Base-by-base conservation (phyloP, 1,140 invertebrate species). In the Stegodyphus mimosarum region DNA sequence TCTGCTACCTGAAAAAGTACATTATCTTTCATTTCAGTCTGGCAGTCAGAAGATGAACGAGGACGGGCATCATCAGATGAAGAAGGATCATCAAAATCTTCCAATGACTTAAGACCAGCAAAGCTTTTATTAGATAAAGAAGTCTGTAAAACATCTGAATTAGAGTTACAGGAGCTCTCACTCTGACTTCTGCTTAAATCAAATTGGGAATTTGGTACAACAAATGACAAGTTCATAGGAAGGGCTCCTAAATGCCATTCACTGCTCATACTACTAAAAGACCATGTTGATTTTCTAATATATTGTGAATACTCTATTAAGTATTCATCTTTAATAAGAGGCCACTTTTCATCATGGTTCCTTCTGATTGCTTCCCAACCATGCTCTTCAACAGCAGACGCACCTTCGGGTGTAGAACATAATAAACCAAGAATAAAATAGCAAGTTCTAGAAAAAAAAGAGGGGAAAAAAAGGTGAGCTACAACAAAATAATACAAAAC, bases 361-460 rank as follows among this genome's bases (percentile, higher is more conserved):
- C 95, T 95, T 84, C 95, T 92, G 6, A 96, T 94, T 88, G 95
- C 94, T 50, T 95, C 92, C 96, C 96, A 98, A 87, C 95, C 94
- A 89, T 94, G 91, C 88, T 94, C 92, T 13, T 92, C 91, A 0
- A 98, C 90, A 67, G 93, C 89, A 89, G 97, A 94, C 7, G 95
- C 95, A 3, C 97, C 97, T 83, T 94, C 92, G 83, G 93, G 92
- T 0, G 95, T 98, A 49, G 94, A 95, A 1, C 95, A 94, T 33
- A 98, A 92, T 0, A 98, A 91, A 74, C 96, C 95, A 6, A 99
- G 91, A 7, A 94, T 93, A 90, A 97, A 97, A 90, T 96, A 96
- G 4, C 96, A 95, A 3, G 96, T 97, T 0, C 91, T 91, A 88
- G 51, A 88, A 88, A 67, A 66, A 87, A 83, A 80, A 76, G 67